phyloP scores from a whole-genome alignment of 2,797 vertebrate species.

The Ammospiza maritima region DNA sequence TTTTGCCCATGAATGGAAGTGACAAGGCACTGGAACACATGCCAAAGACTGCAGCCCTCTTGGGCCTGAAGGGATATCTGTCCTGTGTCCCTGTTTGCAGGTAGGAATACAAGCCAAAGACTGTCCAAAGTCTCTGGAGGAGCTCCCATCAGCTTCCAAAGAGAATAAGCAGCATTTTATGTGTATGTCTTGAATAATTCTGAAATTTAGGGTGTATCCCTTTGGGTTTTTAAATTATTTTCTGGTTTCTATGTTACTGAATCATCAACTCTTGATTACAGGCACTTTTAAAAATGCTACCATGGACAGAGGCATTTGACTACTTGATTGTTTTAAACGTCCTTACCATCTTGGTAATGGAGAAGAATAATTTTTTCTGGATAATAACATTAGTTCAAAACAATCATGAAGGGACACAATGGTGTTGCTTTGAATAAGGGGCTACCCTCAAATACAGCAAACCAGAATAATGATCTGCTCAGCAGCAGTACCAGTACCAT shows the following conservation, averaged over 20 bases:
- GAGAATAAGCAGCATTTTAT: neutral
- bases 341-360: neutral
- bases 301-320: constrained; percentile 2
- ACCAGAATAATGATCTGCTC: constrained; percentile 1
- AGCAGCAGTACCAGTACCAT: neutral
- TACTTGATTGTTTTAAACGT: neutral
- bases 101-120: neutral
- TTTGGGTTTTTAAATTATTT: neutral
- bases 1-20: neutral
- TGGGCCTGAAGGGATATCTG: neutral
- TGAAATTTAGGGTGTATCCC: neutral
- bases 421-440: constrained; percentile 7
- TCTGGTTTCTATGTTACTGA: neutral
- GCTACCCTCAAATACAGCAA: neutral
- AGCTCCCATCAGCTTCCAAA: neutral
- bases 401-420: neutral
- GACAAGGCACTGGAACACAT: constrained; percentile 1
- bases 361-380: neutral
- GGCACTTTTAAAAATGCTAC: neutral
- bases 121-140: neutral
- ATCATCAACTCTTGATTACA: neutral
- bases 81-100: neutral
- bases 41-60: neutral
- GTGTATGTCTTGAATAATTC: neutral
- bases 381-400: neutral